A percentile compares a stretch with the other conserved stretches of the same genome.
Evolutionary conservation across 2,888 invertebrate species (phyloP).

Genomic region (Chalcosyrphus nemorum): DNA sequence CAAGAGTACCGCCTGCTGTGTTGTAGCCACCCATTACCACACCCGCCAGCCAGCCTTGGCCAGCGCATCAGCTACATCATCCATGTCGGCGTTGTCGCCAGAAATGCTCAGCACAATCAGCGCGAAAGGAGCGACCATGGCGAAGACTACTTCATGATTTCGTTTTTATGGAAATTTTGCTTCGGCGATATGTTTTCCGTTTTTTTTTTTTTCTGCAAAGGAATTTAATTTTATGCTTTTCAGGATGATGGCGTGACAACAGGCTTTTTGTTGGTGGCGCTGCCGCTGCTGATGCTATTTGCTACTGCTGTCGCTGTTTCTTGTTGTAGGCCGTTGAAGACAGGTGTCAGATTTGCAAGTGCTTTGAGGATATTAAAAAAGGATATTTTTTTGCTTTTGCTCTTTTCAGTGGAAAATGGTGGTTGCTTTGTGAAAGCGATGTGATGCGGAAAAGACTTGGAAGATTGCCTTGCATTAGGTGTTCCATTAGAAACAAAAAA

Average conservation of each 20-base stretch:
- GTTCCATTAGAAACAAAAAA: not conserved
- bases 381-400: constrained; percentile 1
- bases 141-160: constrained; percentile 30
- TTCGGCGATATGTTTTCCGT: constrained; percentile 7
- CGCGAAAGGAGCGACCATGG: constrained; percentile 1
- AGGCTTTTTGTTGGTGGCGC: not conserved
- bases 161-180: constrained; percentile 36
- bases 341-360: constrained; percentile 44
- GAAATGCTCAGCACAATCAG: constrained; percentile 42
- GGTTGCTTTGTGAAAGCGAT: not conserved
- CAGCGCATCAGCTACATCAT: not conserved
- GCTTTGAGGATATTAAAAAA: constrained; percentile 44
- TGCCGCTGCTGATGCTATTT: not conserved
- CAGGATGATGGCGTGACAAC: constrained; percentile 34
- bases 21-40: constrained; percentile 9
- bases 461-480: constrained; percentile 1
- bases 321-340: constrained; percentile 25
- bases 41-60: not conserved
- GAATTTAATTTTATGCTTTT: constrained; percentile 3
- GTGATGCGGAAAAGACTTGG: not conserved
- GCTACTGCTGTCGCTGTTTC: not conserved
- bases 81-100: constrained; percentile 7
- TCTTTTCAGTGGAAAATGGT: not conserved
- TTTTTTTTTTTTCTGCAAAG: too few relatives aligned
- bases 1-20: constrained; percentile 34